Evolutionary conservation across 2,113 vertebrate genomes (phyloP).

Genomic region (Electrona antarctica): DNA sequence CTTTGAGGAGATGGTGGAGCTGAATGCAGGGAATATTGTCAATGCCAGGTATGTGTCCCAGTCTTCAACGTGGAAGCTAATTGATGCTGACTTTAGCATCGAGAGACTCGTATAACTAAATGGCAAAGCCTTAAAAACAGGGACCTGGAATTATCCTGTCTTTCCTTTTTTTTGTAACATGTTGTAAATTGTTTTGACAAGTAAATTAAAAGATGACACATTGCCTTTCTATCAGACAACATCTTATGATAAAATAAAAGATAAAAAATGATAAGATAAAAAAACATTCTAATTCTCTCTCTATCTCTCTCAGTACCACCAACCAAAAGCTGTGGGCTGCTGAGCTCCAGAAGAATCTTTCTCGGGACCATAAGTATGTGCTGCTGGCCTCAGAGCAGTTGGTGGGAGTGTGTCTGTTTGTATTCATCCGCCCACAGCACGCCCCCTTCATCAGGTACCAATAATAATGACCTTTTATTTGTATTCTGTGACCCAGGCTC

Average conservation of each 20-base stretch:
- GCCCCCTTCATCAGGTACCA: conserved; percentile 95
- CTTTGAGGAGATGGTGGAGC: conserved; percentile 99
- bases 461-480: background rate
- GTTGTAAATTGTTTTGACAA: too few relatives aligned
- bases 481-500: too few relatives aligned
- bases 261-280: too few relatives aligned
- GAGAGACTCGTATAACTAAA: background rate
- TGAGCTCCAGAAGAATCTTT: conserved; percentile 95
- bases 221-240: too few relatives aligned
- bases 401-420: conserved; percentile 96
- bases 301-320: conserved; percentile 85
- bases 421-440: conserved; percentile 96
- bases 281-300: background rate
- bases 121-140: background rate
- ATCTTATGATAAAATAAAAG: too few relatives aligned
- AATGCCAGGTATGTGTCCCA: conserved; percentile 87
- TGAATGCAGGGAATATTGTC: conserved; percentile 98
- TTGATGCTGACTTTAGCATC: background rate
- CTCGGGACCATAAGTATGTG: conserved; percentile 95
- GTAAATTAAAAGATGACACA: too few relatives aligned
- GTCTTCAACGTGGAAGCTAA: background rate
- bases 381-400: conserved; percentile 96
- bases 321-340: conserved; percentile 98
- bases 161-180: background rate
- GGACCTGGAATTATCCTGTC: background rate